Evolutionary conservation across 2,797 vertebrate species (phyloP).

Genomic region (Melopsittacus undulatus): DNA sequence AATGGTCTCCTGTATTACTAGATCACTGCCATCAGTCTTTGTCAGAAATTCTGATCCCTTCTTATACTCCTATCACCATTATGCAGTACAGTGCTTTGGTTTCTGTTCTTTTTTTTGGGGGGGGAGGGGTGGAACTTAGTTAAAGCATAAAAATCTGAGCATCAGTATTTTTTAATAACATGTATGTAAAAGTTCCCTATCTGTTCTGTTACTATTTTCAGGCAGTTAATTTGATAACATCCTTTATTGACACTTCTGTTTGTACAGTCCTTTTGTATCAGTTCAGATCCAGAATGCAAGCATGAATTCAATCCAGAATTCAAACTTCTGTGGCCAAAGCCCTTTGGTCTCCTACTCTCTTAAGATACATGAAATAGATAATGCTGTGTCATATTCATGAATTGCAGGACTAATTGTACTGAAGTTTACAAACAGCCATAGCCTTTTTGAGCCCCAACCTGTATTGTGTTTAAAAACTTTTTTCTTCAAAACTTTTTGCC

Average conservation of each 20-base stretch:
- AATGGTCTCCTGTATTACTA: not conserved
- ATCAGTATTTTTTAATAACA: not conserved
- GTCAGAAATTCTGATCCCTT: not conserved
- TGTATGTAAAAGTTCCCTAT: not conserved
- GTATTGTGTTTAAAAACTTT: conserved; percentile 23
- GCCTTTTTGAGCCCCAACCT: conserved; percentile 62
- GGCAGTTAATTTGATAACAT: not conserved
- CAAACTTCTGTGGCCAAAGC: conserved; percentile 58
- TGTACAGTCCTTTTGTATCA: conserved; percentile 53
- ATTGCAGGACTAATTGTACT: conserved; percentile 31
- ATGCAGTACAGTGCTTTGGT: not conserved
- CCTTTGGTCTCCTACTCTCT: conserved; percentile 67
- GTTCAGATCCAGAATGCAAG: conserved; percentile 56
- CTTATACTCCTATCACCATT: not conserved
- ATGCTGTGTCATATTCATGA: not conserved
- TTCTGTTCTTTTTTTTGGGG: not conserved
- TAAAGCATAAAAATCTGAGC: not conserved
- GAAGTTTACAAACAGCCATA: conserved; percentile 58
- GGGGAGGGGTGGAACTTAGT: not conserved
- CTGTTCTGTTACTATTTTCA: not conserved
- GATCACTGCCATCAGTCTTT: not conserved
- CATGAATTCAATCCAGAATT: conserved; percentile 61
- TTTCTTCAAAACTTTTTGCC: conserved; percentile 25
- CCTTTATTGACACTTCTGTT: not conserved
- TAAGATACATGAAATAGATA: conserved; percentile 4